Conservation (phyloP, 2,113 vertebrate genomes). For the Pholis gunnellus region DNA sequence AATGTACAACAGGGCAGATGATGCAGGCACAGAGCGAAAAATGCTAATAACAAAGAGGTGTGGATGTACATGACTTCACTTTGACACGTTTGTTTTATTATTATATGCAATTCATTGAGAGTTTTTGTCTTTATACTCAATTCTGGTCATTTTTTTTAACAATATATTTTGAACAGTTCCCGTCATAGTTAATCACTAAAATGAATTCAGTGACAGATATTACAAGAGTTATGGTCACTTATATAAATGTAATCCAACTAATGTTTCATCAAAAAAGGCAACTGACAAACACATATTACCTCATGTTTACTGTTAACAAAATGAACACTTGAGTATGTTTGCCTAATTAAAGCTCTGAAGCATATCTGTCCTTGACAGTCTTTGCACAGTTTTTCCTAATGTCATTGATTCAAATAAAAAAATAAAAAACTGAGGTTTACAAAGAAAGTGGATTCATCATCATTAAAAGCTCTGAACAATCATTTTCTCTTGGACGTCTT, state of each 20-base stretch:
- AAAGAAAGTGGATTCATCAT: not conserved
- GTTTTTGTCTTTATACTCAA: not conserved
- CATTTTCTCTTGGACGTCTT: constrained; percentile 5
- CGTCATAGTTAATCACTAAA: not conserved
- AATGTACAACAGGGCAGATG: not conserved
- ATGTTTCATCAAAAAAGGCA: not conserved
- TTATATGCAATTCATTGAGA: too few species aligned
- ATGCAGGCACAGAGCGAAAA: not conserved
- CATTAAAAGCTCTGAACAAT: constrained; percentile 1
- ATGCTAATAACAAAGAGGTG: too few species aligned
- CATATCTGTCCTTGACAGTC: not conserved
- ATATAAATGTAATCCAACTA: not conserved
- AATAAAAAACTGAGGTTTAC: not conserved
- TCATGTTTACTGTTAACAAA: not conserved
- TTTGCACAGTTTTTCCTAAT: not conserved
- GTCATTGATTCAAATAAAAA: constrained; percentile 10
- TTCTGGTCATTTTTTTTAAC: not conserved
- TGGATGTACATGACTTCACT: too few species aligned
- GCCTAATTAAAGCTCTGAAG: not conserved
- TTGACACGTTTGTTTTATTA: too few species aligned
- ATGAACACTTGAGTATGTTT: not conserved
- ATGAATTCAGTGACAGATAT: not conserved
- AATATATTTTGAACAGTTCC: not conserved
- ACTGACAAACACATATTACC: not conserved
- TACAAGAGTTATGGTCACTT: not conserved